A percentile compares a stretch with the other conserved stretches of the same genome.
phyloP scores from a whole-genome alignment of 30 jellyfish, hydroid and myxozoan species.

The Calvadosia cruxmelitensis region DNA sequence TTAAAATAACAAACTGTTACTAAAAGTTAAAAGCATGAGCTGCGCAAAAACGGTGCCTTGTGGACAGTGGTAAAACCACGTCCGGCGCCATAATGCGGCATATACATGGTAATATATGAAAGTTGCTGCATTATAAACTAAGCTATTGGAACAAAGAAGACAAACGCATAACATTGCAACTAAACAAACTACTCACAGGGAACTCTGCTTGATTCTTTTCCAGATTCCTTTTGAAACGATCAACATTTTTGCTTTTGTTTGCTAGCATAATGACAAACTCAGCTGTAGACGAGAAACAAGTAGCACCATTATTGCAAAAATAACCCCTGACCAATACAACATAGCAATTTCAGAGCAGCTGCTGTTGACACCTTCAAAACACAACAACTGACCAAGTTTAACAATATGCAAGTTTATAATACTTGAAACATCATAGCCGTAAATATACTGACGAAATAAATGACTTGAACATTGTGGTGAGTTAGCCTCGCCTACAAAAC shows the following conservation, averaged over 20 bases:
- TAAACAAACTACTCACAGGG: constrained; percentile 49
- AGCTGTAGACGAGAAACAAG: constrained; percentile 26
- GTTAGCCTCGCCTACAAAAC: too few relatives aligned
- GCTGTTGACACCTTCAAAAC: neutral
- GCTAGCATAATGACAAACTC: constrained; percentile 96
- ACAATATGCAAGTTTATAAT: too few relatives aligned
- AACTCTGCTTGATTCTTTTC: constrained; percentile 91
- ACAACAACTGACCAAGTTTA: neutral
- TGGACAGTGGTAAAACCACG: too few relatives aligned
- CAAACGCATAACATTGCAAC: neutral
- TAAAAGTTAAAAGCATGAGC: too few relatives aligned
- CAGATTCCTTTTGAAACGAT: constrained; percentile 49
- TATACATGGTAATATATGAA: too few relatives aligned
- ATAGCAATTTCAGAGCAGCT: neutral
- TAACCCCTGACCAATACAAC: neutral
- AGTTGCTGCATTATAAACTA: too few relatives aligned
- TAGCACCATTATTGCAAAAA: neutral
- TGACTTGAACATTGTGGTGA: too few relatives aligned
- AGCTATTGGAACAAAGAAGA: too few relatives aligned
- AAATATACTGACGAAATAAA: neutral
- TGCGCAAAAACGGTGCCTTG: too few relatives aligned
- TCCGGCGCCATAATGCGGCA: too few relatives aligned
- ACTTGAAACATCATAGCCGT: neutral
- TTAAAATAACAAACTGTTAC: too few relatives aligned
- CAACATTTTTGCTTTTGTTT: constrained; percentile 76